Evolutionary conservation across 1,140 invertebrate species (phyloP), one percentile per base, ranked within the genome.

Genomic region (Pachypeltis micranthus): DNA sequence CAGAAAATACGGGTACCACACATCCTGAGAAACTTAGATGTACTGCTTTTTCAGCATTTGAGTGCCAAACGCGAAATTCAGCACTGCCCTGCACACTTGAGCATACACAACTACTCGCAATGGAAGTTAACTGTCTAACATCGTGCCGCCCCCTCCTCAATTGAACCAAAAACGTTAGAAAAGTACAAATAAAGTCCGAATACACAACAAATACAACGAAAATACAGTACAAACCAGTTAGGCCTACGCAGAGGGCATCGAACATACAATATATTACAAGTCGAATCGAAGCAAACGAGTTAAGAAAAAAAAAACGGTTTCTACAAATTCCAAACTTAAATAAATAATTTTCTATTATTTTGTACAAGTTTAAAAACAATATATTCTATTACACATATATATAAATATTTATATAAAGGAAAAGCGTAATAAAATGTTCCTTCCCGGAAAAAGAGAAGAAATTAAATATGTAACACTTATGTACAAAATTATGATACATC

Each of bases 401-500:
- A 56, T 28, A 21, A 62, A 62, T 56, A 29, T 44, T 44, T 56
- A 59, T 39, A 39, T 25, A 61, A 56, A 39, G 28, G 16, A 64
- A 54, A 47, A 54, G 39, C 23, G 26, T 51, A 59, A 60, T 39
- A 64, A 64, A 55, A 10, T 54, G 21, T 54, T 58, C 44, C 23
- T 16, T 28, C 25, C 14, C 56, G 28, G 47, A 44, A 57, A 47
- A 57, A 65, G 47, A 51, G 61, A 57, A 51, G 28, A 63, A 60
- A 60, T 24, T 29, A 59, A 60, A 39, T 63, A 59, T 66, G 28
- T 28, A 59, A 60, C 58, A 63, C 51, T 34, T 65, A 65, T 61
- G 21, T 65, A 62, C 63, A 61, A 62, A 61, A 65, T 65, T 64
- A 63, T 63, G 29, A 59, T 64, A 64, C 63, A 64, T 60, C 34